Conservation (phyloP, 2,797 vertebrate genomes). For the Myripristis jacobus region DNA sequence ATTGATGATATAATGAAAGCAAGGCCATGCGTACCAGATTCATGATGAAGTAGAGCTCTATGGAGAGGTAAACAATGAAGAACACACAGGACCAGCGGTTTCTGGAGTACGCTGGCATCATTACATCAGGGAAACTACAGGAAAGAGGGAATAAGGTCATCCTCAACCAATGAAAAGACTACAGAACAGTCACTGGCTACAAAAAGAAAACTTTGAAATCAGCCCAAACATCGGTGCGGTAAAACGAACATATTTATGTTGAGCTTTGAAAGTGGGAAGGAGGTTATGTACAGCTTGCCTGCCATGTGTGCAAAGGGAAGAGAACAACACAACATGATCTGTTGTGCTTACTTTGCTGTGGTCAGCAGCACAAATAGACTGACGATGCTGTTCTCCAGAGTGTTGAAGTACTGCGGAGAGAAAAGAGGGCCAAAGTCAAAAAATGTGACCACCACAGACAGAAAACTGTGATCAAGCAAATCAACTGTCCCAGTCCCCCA, state of each 20-base stretch:
- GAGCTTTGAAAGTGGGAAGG: constrained; percentile 42
- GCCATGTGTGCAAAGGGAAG: constrained; percentile 16
- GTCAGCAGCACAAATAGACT: constrained; percentile 97
- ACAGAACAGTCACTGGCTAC: constrained; percentile 14
- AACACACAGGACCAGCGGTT: constrained; percentile 97
- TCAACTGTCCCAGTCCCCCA: constrained; percentile 1
- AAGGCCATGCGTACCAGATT: constrained; percentile 85
- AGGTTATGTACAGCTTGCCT: constrained; percentile 6
- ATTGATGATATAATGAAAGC: constrained; percentile 64
- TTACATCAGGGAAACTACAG: constrained; percentile 96
- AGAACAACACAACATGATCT: neutral
- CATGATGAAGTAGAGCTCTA: constrained; percentile 99
- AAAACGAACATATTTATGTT: neutral
- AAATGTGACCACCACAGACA: constrained; percentile 41
- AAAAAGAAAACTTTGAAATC: constrained; percentile 4
- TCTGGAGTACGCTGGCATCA: constrained; percentile 97
- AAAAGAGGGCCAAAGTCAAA: constrained; percentile 38
- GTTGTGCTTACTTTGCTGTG: constrained; percentile 93
- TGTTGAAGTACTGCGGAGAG: constrained; percentile 92
- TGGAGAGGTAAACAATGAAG: constrained; percentile 99
- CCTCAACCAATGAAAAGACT: constrained; percentile 2
- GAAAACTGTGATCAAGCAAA: constrained; percentile 18
- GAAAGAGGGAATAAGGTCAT: constrained; percentile 24
- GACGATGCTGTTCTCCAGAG: constrained; percentile 96
- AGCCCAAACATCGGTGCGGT: neutral